Conservation (phyloP, 2,888 invertebrate genomes). For the Sphecodes monilicornis region DNA sequence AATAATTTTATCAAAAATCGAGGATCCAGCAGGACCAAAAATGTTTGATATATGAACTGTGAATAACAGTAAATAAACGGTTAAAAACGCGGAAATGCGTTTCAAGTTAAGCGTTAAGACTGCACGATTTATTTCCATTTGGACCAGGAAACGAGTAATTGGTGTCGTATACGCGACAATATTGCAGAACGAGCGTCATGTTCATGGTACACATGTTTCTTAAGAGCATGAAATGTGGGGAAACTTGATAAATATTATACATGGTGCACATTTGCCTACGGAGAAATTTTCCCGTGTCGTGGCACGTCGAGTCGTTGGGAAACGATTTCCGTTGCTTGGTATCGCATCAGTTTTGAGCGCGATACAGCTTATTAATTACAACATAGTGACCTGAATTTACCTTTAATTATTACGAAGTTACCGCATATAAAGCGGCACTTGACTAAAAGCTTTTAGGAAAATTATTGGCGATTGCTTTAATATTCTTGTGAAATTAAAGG, state of each 20-base stretch:
- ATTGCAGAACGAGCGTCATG: not conserved
- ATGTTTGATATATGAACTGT: no score
- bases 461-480: slow-evolving; percentile 47
- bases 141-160: not conserved
- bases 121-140: not conserved
- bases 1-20: no score
- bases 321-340: slow-evolving; percentile 37
- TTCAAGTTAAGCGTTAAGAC: not conserved
- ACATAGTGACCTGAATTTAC: slow-evolving; percentile 46
- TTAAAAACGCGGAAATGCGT: not conserved
- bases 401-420: slow-evolving; percentile 53
- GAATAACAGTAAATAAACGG: not conserved
- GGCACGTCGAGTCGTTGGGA: not conserved
- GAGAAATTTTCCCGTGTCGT: slow-evolving; percentile 31
- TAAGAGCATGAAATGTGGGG: not conserved
- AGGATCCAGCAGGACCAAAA: no score
- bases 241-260: slow-evolving; percentile 37
- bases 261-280: slow-evolving; percentile 8
- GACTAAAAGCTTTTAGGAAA: slow-evolving; percentile 42
- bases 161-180: not conserved
- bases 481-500: slow-evolving; percentile 31
- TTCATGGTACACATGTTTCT: not conserved
- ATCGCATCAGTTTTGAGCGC: slow-evolving; percentile 34
- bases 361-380: slow-evolving; percentile 54
- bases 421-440: slow-evolving; percentile 20